Base-by-base conservation (phyloP, 2,888 invertebrate genomes). In the Aspidiotus rigidus region DNA sequence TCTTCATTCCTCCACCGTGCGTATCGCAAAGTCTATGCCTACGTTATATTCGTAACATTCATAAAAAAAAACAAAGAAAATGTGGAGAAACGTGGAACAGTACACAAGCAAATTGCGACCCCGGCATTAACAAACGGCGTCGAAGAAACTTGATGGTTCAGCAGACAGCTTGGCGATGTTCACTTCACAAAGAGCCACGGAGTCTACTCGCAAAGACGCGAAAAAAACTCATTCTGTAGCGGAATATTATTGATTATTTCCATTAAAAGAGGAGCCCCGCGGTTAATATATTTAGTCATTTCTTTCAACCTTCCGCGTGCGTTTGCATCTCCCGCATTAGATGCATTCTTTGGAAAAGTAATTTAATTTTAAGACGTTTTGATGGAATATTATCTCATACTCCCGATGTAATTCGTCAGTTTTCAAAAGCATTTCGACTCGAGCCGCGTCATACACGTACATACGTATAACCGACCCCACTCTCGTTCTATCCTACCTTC, bases 311-410 rank as follows among this genome's bases (percentile, higher is more conserved):
- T 39, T 17, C 57, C 41, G 41, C 63, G 15, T 54, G 13, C 40
- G 13, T 16, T 9, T 10, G 57, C 42, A 11, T 64, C 15, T 40
- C 42, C 57, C 54, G 13, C 17, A 49, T 59, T 57, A 59, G 67
- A 41, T 28, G 67, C 67, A 67, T 67, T 67, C 67, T 67, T 67
- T 67, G 39, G 59, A 60, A 67, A 67, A 67, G 67, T 67, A 67
- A 67, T 67, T 67, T 67, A 67, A 67, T 67, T 67, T 67, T 59
- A 67, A 67, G 67, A 67, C 67, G 67, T 67, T 67, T 67, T 67
- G 67, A 67, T 67, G 67, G 67, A 67, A 67, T 67, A 67, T 67
- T 67, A 67, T 60, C 53, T 56, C 49, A 44, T 56, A 57, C 64
- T 57, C 10, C 9, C 40, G 67, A 53, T 67, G 67, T 67, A 67